These are phyloP conservation scores for Dolichotis patagonum DNA, from an alignment of 2,113 vertebrate species.

Conservation along the genomic window DNA sequence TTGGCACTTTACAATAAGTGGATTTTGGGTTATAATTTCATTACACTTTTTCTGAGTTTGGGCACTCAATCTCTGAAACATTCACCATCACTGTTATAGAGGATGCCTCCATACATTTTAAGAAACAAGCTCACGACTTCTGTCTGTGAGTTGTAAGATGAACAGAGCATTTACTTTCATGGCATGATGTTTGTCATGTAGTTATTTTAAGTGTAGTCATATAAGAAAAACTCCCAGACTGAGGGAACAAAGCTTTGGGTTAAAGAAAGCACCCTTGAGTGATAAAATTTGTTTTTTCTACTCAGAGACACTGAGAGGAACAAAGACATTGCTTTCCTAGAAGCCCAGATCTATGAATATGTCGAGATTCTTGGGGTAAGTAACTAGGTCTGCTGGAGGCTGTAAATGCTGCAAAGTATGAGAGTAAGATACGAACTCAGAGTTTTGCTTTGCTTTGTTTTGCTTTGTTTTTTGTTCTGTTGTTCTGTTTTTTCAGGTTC, in stretches of 20 bases:
- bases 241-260: neutral
- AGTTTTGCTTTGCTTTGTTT: neutral
- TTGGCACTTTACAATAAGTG: neutral
- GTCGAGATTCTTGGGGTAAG: constrained; percentile 98
- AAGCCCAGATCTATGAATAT: constrained; percentile 98
- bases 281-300: constrained; percentile 63
- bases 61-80: neutral
- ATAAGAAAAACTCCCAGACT: neutral
- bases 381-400: constrained; percentile 30
- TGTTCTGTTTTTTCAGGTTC: neutral
- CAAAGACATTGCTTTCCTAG: constrained; percentile 97
- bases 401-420: neutral
- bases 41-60: neutral
- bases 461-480: neutral
- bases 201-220: neutral
- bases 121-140: neutral
- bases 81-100: neutral
- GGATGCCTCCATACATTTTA: neutral
- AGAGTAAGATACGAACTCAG: neutral
- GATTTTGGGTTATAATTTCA: neutral
- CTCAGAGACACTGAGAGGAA: constrained; percentile 97
- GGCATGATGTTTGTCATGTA: neutral
- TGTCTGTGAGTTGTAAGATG: neutral
- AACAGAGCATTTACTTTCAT: constrained; percentile 19
- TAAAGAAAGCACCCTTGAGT: constrained; percentile 41